Percentiles rank a stretch among this genome's conserved stretches.
phyloP scores from a whole-genome alignment of 37 sponge, comb jelly and placozoan genomes.

The Crambe crambe region DNA sequence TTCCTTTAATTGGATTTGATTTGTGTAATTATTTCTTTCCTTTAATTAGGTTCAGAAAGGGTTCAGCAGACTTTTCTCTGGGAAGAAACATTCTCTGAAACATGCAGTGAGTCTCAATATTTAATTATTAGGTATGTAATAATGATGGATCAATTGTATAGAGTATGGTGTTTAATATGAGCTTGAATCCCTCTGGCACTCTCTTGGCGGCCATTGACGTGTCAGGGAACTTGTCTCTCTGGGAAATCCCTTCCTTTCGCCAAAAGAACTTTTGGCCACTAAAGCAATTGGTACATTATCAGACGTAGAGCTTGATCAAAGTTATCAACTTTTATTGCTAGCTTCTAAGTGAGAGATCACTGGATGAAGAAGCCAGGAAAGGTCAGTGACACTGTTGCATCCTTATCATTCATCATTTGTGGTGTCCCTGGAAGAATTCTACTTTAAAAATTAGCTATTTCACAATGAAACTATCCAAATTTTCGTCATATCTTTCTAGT shows the following conservation, averaged over 20 bases:
- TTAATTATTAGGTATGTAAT: not conserved
- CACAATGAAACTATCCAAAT: too few species aligned
- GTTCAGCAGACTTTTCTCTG: not conserved
- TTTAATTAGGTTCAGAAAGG: not conserved
- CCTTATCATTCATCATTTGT: too few species aligned
- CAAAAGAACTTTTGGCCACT: constrained; percentile 29
- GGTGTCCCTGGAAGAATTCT: too few species aligned
- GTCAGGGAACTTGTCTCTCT: constrained; percentile 47
- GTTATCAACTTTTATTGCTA: not conserved
- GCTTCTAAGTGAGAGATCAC: not conserved
- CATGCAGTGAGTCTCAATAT: not conserved
- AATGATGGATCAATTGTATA: not conserved
- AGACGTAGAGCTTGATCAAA: too few species aligned
- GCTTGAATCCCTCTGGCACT: constrained; percentile 47
- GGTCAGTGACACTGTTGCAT: too few species aligned
- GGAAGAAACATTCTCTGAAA: not conserved
- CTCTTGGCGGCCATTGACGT: constrained; percentile 52
- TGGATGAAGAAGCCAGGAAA: not conserved
- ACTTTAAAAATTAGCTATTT: too few species aligned
- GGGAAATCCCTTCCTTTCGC: constrained; percentile 62
- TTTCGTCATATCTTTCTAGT: too few species aligned
- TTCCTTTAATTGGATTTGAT: too few species aligned
- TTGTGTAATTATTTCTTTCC: too few species aligned
- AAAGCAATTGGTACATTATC: constrained; percentile 36
- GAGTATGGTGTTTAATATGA: constrained; percentile 40